Evolutionary conservation across 2,888 invertebrate genomes (phyloP).

Genomic region (Mayetiola destructor): DNA sequence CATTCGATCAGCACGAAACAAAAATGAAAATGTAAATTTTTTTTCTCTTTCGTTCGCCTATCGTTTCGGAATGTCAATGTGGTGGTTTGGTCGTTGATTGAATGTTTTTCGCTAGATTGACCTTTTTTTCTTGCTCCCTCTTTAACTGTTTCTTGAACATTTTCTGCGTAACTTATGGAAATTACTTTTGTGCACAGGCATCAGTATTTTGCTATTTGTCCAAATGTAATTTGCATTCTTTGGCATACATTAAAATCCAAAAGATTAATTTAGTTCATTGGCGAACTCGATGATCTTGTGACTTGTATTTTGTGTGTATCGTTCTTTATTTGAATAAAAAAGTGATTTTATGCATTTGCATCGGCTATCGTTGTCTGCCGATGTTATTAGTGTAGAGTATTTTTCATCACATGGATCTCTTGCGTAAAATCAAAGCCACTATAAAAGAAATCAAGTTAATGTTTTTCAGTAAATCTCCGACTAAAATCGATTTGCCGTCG

Average conservation of each 20-base stretch:
- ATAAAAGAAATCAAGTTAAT: not conserved
- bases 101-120: not conserved
- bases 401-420: not conserved
- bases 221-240: not conserved
- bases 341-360: not conserved
- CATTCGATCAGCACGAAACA: too few relatives aligned
- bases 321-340: not conserved
- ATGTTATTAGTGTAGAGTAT: not conserved
- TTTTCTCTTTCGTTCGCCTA: too few relatives aligned
- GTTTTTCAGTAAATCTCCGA: not conserved
- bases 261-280: conserved; percentile 5
- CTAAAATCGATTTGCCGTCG: not conserved
- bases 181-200: not conserved
- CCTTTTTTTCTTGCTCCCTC: not conserved
- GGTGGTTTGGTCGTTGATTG: not conserved
- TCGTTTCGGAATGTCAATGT: not conserved
- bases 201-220: not conserved
- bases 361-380: not conserved
- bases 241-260: not conserved
- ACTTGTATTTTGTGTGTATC: not conserved
- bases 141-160: not conserved
- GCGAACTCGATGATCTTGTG: not conserved
- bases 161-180: conserved; percentile 5
- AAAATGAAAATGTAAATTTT: too few relatives aligned
- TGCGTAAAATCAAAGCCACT: not conserved